These are phyloP conservation scores for Rhopalosiphum maidis DNA, from an alignment of 1,140 invertebrate genomes.

Conservation along the genomic window DNA sequence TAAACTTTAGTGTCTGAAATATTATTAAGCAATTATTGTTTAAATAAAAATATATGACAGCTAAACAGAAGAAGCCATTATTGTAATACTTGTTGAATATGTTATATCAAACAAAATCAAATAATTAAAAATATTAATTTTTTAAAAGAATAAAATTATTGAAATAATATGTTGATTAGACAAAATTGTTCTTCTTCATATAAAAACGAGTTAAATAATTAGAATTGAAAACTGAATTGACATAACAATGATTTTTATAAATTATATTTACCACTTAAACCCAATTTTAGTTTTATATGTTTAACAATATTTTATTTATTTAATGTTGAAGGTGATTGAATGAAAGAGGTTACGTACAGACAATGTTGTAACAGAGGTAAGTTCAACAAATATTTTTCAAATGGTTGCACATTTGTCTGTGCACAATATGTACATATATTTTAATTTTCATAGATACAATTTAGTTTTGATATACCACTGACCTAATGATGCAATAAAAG, in stretches of 20 bases:
- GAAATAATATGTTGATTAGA: neutral
- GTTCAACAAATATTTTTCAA: no score
- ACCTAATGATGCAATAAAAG: no score
- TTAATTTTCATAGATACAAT: no score
- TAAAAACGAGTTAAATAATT: neutral
- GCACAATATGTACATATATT: no score
- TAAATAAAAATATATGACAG: conserved; percentile 1
- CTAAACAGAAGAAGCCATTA: neutral
- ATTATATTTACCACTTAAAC: neutral
- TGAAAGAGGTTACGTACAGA: neutral
- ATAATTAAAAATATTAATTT: neutral
- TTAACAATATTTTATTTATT: neutral
- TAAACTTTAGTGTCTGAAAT: neutral
- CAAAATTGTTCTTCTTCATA: neutral
- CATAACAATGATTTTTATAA: neutral
- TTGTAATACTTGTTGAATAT: neutral
- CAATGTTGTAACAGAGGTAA: neutral
- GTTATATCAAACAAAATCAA: neutral
- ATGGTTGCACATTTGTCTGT: no score
- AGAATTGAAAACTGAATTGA: neutral
- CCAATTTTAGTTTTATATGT: neutral
- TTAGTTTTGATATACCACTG: no score
- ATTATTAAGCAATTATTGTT: neutral
- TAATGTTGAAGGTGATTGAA: neutral
- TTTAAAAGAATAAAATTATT: neutral